Conservation (phyloP, 2,797 vertebrate genomes). For the Psittacula derbiana region DNA sequence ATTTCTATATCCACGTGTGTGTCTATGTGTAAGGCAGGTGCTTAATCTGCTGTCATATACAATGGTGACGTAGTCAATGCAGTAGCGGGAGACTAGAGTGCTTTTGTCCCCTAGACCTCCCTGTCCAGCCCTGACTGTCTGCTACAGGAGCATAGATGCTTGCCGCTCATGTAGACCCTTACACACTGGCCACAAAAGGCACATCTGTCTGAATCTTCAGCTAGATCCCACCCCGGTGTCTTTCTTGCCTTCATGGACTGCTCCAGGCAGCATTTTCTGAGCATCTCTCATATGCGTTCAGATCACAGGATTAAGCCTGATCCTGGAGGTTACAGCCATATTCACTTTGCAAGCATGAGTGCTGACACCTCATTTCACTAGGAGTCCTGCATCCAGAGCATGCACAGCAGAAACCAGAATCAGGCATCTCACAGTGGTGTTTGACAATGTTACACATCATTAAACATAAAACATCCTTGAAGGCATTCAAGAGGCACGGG, state of each 20-base stretch:
- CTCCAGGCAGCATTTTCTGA: neutral
- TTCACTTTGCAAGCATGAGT: rapidly evolving
- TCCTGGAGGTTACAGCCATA: neutral
- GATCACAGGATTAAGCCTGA: neutral
- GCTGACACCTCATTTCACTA: neutral
- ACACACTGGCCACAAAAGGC: neutral
- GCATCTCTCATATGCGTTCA: neutral
- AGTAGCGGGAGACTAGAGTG: neutral
- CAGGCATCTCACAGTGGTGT: neutral
- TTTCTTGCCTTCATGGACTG: neutral
- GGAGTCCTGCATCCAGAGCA: neutral
- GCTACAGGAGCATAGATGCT: neutral
- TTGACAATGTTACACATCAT: neutral
- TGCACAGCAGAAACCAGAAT: neutral
- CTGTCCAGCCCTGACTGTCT: neutral
- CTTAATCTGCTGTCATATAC: neutral
- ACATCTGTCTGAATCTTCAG: neutral
- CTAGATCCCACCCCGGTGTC: neutral
- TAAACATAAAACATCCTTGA: neutral
- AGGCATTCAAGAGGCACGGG: neutral
- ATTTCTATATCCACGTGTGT: neutral
- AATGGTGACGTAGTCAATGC: neutral
- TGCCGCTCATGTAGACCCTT: neutral
- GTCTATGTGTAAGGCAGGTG: neutral
- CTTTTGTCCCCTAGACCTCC: neutral